A percentile compares a stretch with the other conserved stretches of the same genome.
Conservation (phyloP, 2,888 invertebrate genomes). For the Tribolium freemani region DNA sequence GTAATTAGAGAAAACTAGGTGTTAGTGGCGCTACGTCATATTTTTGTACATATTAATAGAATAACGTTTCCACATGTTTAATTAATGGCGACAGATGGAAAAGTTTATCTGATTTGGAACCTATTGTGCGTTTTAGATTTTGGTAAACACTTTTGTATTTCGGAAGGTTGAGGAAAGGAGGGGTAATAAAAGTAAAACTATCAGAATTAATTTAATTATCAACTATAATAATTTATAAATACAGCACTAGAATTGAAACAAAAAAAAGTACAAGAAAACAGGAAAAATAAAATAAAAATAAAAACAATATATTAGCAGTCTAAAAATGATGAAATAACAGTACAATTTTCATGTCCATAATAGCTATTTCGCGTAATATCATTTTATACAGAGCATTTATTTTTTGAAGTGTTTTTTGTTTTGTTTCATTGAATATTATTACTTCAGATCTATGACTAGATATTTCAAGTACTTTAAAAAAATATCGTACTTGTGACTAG, state of each 20-base stretch:
- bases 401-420: slow-evolving; percentile 42
- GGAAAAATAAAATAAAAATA: slow-evolving; percentile 53
- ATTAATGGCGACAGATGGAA: background rate
- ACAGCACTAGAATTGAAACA: slow-evolving; percentile 59
- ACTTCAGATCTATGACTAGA: slow-evolving; percentile 57
- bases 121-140: background rate
- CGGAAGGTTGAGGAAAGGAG: background rate
- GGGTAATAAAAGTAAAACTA: background rate
- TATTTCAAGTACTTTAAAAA: slow-evolving; percentile 57
- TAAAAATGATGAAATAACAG: slow-evolving; percentile 57
- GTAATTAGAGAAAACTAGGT: no score
- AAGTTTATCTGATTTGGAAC: background rate
- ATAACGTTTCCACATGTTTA: background rate
- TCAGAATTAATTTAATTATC: slow-evolving; percentile 50
- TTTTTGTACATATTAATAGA: background rate
- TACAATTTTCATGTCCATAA: slow-evolving; percentile 49
- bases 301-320: slow-evolving; percentile 61
- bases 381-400: slow-evolving; percentile 54
- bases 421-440: slow-evolving; percentile 48
- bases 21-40: background rate
- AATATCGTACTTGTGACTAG: slow-evolving; percentile 56
- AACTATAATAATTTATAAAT: slow-evolving; percentile 64
- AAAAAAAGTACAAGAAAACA: slow-evolving; percentile 59
- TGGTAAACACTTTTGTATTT: background rate
- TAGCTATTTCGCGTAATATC: slow-evolving; percentile 52